Conservation (phyloP, 2,888 invertebrate species). For the Nomada ferruginata region DNA sequence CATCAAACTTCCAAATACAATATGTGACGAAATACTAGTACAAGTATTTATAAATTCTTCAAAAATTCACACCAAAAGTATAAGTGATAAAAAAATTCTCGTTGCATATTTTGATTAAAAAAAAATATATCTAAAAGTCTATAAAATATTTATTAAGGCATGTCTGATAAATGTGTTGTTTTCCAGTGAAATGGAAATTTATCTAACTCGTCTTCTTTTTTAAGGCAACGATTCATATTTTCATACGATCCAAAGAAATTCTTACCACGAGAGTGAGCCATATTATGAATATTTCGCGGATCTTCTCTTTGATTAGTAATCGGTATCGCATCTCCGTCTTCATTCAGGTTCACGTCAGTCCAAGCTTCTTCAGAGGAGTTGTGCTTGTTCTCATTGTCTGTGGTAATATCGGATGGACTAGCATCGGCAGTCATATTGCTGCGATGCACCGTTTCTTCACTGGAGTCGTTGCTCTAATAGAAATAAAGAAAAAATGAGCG, state of each 20-base stretch:
- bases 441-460: slow-evolving; percentile 87
- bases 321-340: slow-evolving; percentile 87
- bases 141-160: no score
- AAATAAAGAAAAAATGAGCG: slow-evolving; percentile 44
- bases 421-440: slow-evolving; percentile 82
- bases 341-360: slow-evolving; percentile 96
- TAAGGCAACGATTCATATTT: not conserved
- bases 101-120: no score
- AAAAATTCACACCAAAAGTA: no score
- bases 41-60: no score
- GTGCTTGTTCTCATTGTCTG: slow-evolving; percentile 83
- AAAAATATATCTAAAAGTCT: no score
- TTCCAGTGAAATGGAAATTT: no score
- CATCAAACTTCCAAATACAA: no score
- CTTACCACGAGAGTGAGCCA: slow-evolving; percentile 85
- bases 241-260: not conserved
- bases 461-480: slow-evolving; percentile 93
- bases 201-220: not conserved
- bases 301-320: slow-evolving; percentile 85
- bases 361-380: slow-evolving; percentile 91
- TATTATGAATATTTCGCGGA: slow-evolving; percentile 86
- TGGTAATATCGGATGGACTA: slow-evolving; percentile 82
- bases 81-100: no score
- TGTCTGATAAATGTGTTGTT: no score
- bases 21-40: no score